These are phyloP conservation scores for Erannis defoliaria DNA, from an alignment of 2,888 invertebrate genomes.

Conservation along the genomic window DNA sequence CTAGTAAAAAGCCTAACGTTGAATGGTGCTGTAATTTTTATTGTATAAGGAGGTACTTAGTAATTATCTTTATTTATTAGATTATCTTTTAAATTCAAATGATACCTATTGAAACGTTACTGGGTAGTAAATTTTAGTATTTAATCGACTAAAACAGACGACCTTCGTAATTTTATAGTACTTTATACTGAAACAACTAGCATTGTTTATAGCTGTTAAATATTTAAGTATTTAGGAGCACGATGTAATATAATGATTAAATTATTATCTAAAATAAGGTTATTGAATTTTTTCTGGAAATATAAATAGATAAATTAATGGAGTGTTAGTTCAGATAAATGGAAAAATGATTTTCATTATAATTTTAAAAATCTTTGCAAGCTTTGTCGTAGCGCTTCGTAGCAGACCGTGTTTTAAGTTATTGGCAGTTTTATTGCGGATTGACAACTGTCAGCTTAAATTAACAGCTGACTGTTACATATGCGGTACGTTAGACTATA, in stretches of 20 bases:
- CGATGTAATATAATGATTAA: constrained; percentile 2
- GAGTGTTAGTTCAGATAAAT: too few relatives aligned
- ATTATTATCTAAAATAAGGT: constrained; percentile 2
- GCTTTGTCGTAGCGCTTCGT: too few relatives aligned
- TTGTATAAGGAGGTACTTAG: neutral
- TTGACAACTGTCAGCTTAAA: too few relatives aligned
- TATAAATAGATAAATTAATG: too few relatives aligned
- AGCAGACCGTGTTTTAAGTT: too few relatives aligned
- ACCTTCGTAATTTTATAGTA: constrained; percentile 13
- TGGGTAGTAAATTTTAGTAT: constrained; percentile 7
- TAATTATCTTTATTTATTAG: constrained; percentile 6
- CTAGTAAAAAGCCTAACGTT: too few relatives aligned
- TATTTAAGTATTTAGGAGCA: constrained; percentile 42
- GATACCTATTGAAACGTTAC: constrained; percentile 8
- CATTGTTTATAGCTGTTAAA: constrained; percentile 31
- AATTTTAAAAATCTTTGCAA: too few relatives aligned
- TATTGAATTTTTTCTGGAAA: neutral
- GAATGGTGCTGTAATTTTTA: too few relatives aligned
- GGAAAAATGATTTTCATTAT: too few relatives aligned
- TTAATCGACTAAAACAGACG: constrained; percentile 1
- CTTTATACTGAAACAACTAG: constrained; percentile 15
- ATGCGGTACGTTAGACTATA: too few relatives aligned
- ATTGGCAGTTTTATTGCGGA: too few relatives aligned
- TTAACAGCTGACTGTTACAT: too few relatives aligned
- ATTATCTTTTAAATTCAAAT: constrained; percentile 13